Evolutionary conservation across 2,888 invertebrate genomes (phyloP).

Genomic region (Gisinianus flammeolus): DNA sequence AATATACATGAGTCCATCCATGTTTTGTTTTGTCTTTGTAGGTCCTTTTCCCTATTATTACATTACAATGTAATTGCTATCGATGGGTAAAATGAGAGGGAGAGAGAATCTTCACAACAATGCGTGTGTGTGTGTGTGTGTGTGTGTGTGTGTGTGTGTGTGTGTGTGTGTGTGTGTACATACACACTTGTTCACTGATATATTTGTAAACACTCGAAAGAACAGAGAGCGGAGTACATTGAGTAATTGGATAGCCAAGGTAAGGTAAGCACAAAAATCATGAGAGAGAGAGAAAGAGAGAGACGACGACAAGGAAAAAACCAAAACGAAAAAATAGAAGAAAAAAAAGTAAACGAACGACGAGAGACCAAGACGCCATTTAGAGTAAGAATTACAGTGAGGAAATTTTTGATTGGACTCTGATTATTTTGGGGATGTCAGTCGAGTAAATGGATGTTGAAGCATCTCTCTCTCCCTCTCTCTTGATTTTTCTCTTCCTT

Average conservation of each 20-base stretch:
- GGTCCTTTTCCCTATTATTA: conserved; percentile 30
- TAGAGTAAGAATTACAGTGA: conserved; percentile 31
- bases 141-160: no score
- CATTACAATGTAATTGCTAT: conserved; percentile 37
- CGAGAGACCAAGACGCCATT: conserved; percentile 26
- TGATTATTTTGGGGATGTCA: conserved; percentile 54
- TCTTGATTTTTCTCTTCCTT: conserved; percentile 8
- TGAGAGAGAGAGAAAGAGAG: not conserved
- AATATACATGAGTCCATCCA: not conserved
- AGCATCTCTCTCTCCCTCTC: conserved; percentile 14
- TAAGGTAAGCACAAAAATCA: not conserved
- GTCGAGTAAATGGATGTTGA: conserved; percentile 49
- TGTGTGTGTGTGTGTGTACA: not conserved
- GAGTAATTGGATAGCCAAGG: conserved; percentile 28
- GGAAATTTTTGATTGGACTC: conserved; percentile 48
- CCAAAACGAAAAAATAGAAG: not conserved
- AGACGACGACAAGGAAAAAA: not conserved
- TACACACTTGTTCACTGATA: not conserved
- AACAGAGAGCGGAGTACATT: conserved; percentile 1
- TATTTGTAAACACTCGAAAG: conserved; percentile 31
- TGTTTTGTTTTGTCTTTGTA: conserved; percentile 2
- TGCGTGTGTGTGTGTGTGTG: no score
- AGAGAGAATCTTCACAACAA: conserved; percentile 9
- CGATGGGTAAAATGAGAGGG: conserved; percentile 11
- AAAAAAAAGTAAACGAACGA: conserved; percentile 7